These are phyloP conservation scores for Epiblema foenella DNA, from an alignment of 2,888 invertebrate genomes.

Conservation along the genomic window DNA sequence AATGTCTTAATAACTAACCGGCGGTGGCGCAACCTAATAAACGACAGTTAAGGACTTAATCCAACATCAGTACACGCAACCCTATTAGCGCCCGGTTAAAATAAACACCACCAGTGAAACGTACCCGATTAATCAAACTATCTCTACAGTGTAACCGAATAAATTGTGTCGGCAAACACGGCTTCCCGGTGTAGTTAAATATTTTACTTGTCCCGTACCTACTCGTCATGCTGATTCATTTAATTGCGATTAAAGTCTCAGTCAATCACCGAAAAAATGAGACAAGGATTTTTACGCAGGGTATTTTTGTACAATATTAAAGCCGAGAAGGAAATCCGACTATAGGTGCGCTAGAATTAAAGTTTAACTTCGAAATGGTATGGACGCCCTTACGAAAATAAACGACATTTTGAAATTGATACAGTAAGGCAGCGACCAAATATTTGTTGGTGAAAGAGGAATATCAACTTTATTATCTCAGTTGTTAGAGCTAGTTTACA, in stretches of 20 bases:
- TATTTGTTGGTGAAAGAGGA: not conserved
- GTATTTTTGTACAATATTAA: constrained; percentile 7
- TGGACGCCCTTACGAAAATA: constrained; percentile 5
- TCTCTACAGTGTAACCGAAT: constrained; percentile 23
- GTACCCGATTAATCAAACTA: constrained; percentile 31
- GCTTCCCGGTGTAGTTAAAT: constrained; percentile 25
- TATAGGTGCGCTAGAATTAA: not conserved
- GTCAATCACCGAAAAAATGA: constrained; percentile 26
- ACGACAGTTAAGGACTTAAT: not conserved
- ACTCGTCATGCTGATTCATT: constrained; percentile 24
- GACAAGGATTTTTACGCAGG: not conserved
- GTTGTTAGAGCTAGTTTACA: not conserved
- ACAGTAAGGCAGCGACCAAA: not conserved
- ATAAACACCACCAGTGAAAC: constrained; percentile 30
- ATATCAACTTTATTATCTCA: not conserved
- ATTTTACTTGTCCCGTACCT: constrained; percentile 19
- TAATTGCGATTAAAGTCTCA: constrained; percentile 30
- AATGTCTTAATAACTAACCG: not conserved
- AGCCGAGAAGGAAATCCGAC: not conserved
- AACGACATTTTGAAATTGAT: constrained; percentile 18
- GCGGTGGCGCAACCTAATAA: not conserved
- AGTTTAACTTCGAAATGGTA: not conserved
- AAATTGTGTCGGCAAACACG: constrained; percentile 24
- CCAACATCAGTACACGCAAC: constrained; percentile 1
- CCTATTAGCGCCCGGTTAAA: constrained; percentile 6